Percentiles rank a stretch among this genome's conserved stretches.
phyloP scores from a whole-genome alignment of 2,797 vertebrate genomes.

The Dendrocincla tyrannina region DNA sequence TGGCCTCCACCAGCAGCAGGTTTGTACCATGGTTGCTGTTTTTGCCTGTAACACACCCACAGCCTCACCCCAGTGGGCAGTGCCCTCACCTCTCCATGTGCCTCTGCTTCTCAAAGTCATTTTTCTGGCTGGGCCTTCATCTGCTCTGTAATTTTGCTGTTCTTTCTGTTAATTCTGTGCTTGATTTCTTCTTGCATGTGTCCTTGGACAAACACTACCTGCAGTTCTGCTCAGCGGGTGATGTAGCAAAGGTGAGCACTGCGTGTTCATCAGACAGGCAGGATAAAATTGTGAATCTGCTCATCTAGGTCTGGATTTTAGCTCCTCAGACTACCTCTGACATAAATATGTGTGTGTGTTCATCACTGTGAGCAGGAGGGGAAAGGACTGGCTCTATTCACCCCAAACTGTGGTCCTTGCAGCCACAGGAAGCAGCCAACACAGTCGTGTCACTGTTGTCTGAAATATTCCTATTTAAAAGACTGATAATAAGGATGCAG shows the following conservation, averaged over 20 bases:
- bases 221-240: neutral
- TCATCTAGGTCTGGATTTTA: neutral
- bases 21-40: too few relatives aligned
- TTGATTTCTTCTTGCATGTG: neutral
- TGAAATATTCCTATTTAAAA: neutral
- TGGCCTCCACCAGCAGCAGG: too few relatives aligned
- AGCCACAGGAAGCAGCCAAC: neutral
- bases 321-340: neutral
- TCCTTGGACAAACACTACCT: neutral
- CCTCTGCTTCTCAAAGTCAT: neutral
- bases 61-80: too few relatives aligned
- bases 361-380: neutral
- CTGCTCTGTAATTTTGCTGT: neutral
- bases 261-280: neutral
- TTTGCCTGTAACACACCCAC: too few relatives aligned
- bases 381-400: neutral
- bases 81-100: too few relatives aligned
- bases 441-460: accelerated
- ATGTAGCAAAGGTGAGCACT: neutral
- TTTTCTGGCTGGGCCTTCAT: neutral
- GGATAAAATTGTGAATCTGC: neutral
- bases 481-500: neutral
- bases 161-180: neutral
- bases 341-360: accelerated
- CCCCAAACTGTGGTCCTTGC: neutral